Conservation (phyloP, 1,140 invertebrate genomes). For the Matsumurasca onukii region DNA sequence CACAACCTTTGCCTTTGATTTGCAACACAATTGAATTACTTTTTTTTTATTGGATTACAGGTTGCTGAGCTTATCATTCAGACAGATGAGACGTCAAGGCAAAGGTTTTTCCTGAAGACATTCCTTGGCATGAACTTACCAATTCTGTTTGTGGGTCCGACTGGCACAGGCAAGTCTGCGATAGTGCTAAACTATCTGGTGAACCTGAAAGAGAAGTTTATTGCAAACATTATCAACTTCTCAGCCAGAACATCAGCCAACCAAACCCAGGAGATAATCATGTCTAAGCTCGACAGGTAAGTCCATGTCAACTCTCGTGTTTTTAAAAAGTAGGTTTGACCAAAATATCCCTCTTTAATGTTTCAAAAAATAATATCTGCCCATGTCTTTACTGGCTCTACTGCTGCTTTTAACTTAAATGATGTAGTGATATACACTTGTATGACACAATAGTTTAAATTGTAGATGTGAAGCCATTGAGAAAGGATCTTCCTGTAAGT, state of each 20-base stretch:
- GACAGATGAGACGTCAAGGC: conserved; percentile 81
- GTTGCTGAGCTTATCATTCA: conserved; percentile 79
- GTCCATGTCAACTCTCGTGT: background rate
- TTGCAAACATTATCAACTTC: conserved; percentile 88
- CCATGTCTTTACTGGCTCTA: no score
- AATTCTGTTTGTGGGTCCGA: conserved; percentile 86
- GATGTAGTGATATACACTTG: no score
- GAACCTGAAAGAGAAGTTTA: conserved; percentile 76
- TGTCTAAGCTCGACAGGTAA: conserved; percentile 87
- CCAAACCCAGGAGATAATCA: conserved; percentile 90
- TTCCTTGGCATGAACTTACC: conserved; percentile 64
- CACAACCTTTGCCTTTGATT: no score
- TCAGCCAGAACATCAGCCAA: conserved; percentile 84
- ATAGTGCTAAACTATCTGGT: conserved; percentile 79
- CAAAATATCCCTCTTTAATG: no score
- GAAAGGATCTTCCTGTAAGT: no score
- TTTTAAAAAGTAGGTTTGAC: no score
- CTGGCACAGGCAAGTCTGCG: conserved; percentile 93
- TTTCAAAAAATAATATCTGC: no score
- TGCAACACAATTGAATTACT: no score
- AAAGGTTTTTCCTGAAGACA: conserved; percentile 73
- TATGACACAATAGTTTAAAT: no score
- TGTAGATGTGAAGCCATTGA: no score
- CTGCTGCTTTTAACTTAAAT: no score
- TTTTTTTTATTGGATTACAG: conserved; percentile 47